Percentiles rank a stretch among this genome's conserved stretches.
Conservation (phyloP, 2,797 vertebrate genomes). For the Coracias cyanogaster region DNA sequence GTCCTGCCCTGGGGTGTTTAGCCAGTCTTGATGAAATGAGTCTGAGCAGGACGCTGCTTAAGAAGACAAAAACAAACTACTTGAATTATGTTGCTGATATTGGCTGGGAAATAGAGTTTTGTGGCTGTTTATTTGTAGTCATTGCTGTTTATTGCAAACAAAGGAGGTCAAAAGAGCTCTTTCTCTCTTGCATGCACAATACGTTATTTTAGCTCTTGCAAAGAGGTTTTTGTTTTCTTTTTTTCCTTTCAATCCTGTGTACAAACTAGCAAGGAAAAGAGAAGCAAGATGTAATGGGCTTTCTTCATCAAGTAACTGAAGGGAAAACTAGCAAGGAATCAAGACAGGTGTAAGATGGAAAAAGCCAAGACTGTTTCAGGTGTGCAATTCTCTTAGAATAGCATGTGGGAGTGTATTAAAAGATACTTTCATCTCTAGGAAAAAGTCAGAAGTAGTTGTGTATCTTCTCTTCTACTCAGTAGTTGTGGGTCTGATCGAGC, state of each 20-base stretch:
- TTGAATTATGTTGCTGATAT: neutral
- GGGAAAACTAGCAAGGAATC: neutral
- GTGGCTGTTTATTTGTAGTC: neutral
- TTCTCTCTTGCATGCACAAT: neutral
- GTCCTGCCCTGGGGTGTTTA: neutral
- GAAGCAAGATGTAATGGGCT: neutral
- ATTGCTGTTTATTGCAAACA: slow-evolving; percentile 10
- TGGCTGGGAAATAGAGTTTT: slow-evolving; percentile 26
- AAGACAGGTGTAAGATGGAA: neutral
- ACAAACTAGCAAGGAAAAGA: neutral
- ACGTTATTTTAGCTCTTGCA: neutral
- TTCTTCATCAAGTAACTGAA: neutral
- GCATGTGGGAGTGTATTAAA: neutral
- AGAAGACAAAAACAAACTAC: neutral
- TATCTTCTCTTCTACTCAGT: neutral
- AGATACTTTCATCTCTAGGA: neutral
- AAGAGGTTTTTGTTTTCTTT: neutral
- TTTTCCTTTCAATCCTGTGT: neutral
- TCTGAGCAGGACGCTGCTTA: neutral
- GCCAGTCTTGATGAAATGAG: neutral
- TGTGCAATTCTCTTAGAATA: neutral
- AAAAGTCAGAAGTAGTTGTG: neutral
- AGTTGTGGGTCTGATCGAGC: neutral
- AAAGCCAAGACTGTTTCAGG: neutral
- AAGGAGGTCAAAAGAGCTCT: neutral